These are phyloP conservation scores for Pycnonotus jocosus DNA, from an alignment of 2,113 vertebrate genomes.

Conservation along the genomic window DNA sequence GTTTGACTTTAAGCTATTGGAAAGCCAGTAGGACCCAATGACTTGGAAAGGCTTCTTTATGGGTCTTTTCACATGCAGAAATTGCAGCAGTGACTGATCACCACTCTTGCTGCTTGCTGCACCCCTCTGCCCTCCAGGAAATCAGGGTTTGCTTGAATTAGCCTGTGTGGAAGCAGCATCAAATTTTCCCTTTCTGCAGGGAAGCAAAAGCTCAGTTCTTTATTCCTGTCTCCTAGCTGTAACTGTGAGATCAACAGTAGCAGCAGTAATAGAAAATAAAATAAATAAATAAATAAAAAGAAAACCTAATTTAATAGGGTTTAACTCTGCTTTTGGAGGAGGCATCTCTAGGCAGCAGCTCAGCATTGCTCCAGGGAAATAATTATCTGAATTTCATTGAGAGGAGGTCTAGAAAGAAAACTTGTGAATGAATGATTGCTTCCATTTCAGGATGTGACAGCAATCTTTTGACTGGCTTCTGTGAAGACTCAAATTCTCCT, in stretches of 20 bases:
- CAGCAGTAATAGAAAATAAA: neutral
- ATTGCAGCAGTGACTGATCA: neutral
- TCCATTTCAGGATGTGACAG: slow-evolving; percentile 2
- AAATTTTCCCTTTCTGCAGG: neutral
- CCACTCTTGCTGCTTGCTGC: neutral
- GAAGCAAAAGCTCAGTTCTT: neutral
- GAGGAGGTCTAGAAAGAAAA: neutral
- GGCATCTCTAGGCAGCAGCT: neutral
- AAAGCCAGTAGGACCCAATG: neutral
- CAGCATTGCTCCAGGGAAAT: neutral
- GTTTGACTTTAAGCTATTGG: neutral
- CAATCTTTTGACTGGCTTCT: neutral
- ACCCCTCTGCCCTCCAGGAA: neutral
- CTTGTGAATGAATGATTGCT: slow-evolving; percentile 12
- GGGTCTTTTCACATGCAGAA: neutral
- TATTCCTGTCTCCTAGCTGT: neutral
- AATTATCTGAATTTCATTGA: slow-evolving; percentile 25
- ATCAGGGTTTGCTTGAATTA: neutral
- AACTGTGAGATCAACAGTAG: neutral
- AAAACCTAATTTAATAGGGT: neutral
- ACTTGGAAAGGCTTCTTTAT: neutral
- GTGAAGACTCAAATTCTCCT: neutral
- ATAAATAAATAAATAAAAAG: neutral
- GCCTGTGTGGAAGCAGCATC: neutral
- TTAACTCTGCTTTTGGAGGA: neutral